Percentiles rank a stretch among this genome's conserved stretches.
Conservation (phyloP, 2,113 vertebrate species). For the Stercorarius parasiticus region DNA sequence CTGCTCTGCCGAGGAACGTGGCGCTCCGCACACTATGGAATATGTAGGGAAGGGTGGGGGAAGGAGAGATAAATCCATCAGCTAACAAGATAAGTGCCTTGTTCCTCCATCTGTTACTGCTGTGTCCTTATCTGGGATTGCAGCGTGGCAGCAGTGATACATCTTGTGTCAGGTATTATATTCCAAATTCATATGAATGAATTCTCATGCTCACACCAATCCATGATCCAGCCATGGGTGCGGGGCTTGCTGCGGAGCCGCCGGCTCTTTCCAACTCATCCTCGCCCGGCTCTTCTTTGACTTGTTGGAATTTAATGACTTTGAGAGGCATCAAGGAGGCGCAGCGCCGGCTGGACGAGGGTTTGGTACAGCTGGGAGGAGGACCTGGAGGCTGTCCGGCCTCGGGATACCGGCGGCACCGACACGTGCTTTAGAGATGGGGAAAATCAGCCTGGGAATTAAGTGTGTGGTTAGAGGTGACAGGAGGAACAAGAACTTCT, state of each 20-base stretch:
- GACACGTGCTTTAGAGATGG: too few relatives aligned
- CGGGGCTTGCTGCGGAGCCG: background rate
- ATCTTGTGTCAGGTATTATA: conserved; percentile 83
- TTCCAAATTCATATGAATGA: conserved; percentile 78
- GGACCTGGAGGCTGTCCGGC: background rate
- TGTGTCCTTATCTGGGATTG: conserved; percentile 81
- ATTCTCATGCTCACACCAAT: conserved; percentile 66
- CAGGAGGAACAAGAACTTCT: too few relatives aligned
- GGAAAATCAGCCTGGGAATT: too few relatives aligned
- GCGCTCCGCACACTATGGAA: conserved; percentile 71
- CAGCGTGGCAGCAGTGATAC: conserved; percentile 71
- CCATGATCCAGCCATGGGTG: conserved; percentile 24
- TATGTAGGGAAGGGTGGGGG: conserved; percentile 74
- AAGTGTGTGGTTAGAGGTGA: too few relatives aligned
- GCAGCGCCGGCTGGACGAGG: background rate
- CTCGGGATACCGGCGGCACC: background rate
- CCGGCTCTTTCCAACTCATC: background rate
- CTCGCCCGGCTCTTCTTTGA: background rate
- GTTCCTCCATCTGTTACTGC: conserved; percentile 83
- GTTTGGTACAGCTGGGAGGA: background rate
- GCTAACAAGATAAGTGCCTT: conserved; percentile 83
- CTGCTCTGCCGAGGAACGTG: conserved; percentile 49
- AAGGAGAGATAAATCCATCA: conserved; percentile 80
- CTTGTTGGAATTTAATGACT: background rate
- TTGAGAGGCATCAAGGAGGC: background rate